Evolutionary conservation across 2,113 vertebrate genomes (phyloP).

Genomic region (Prinia subflava): DNA sequence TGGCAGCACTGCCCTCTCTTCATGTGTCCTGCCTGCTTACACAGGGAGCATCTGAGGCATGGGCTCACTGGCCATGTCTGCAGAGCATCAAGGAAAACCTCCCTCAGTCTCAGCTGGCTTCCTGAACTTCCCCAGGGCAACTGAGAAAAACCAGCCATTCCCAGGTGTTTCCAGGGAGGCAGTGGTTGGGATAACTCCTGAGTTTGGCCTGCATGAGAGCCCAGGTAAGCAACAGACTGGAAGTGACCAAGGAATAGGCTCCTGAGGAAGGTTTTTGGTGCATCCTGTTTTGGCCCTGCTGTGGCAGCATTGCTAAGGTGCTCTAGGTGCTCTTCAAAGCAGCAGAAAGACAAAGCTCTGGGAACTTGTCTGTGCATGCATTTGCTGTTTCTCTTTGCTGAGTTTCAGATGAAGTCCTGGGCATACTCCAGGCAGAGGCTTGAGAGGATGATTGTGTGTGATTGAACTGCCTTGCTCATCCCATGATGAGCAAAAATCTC

Average conservation of each 20-base stretch:
- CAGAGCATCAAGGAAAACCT: not conserved
- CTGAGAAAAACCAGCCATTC: not conserved
- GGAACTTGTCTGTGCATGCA: not conserved
- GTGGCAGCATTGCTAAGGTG: not conserved
- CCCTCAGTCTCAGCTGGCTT: not conserved
- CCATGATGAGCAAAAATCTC: not conserved
- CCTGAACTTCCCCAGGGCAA: not conserved
- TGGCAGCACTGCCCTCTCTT: not conserved
- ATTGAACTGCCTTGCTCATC: not conserved
- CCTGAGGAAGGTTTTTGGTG: not conserved
- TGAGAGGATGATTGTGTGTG: not conserved
- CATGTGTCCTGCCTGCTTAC: not conserved
- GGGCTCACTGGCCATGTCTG: not conserved
- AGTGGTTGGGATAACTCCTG: not conserved
- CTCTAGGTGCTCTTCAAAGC: not conserved
- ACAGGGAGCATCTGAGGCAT: not conserved
- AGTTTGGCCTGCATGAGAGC: not conserved
- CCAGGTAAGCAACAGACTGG: not conserved
- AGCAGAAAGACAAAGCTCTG: not conserved
- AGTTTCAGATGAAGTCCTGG: not conserved
- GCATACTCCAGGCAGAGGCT: not conserved
- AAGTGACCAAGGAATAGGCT: not conserved
- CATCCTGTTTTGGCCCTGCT: not conserved
- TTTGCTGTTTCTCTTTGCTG: not conserved
- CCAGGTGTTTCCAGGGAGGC: not conserved